These are phyloP conservation scores for Lasioglossum malachurum DNA, from an alignment of 2,888 invertebrate species.

Conservation along the genomic window DNA sequence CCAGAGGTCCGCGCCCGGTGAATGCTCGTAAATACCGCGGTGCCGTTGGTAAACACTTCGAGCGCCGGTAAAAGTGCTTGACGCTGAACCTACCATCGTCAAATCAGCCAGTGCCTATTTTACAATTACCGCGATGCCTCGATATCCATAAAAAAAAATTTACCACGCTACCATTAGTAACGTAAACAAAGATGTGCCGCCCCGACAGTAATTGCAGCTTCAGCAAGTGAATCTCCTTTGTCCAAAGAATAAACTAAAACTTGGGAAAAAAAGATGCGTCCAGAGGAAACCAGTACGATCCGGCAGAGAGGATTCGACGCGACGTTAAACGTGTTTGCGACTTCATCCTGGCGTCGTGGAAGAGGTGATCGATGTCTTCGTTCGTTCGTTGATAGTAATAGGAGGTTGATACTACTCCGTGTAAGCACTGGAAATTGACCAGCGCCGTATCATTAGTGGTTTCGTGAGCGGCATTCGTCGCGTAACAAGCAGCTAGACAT, in stretches of 20 bases:
- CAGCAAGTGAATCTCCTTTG: too few species aligned
- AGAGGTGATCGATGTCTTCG: conserved; percentile 28
- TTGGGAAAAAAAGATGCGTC: neutral
- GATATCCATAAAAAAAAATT: neutral
- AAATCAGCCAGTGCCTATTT: neutral
- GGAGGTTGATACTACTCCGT: conserved; percentile 16
- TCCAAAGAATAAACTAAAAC: neutral
- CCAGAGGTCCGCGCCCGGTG: conserved; percentile 2
- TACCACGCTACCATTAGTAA: neutral
- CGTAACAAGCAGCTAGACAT: conserved; percentile 64
- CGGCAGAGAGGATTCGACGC: neutral
- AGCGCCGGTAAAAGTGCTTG: neutral
- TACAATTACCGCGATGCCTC: neutral
- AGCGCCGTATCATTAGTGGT: conserved; percentile 61
- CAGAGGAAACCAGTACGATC: neutral
- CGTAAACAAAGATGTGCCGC: too few species aligned
- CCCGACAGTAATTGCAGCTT: too few species aligned
- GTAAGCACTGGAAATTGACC: conserved; percentile 35
- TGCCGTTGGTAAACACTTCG: conserved; percentile 19
- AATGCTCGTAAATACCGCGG: conserved; percentile 34
- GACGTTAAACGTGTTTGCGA: conserved; percentile 9
- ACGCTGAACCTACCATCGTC: neutral
- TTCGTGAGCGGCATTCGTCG: conserved; percentile 57
- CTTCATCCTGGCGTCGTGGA: conserved; percentile 10
- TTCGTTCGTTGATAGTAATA: conserved; percentile 3